Evolutionary conservation across 2,797 vertebrate genomes (phyloP), one percentile per base, ranked within the genome.

Genomic region (Coranthus polyacanthus): DNA sequence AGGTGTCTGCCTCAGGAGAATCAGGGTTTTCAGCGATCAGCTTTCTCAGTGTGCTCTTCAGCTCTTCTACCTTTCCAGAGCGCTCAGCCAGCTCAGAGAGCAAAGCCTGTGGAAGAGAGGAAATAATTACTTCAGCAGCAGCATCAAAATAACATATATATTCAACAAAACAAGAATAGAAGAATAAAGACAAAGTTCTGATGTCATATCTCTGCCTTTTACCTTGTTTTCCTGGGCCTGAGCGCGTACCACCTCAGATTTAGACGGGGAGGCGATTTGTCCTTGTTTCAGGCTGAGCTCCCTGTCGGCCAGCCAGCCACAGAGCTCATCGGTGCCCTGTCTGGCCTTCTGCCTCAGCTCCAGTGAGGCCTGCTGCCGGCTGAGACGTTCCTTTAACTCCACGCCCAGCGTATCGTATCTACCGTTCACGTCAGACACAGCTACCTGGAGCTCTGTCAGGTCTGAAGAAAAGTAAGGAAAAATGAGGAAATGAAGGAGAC

Each of bases 151-250:
- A n/a, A n/a, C n/a, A 3, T 0, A 41, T 11, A 12, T 46, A 13
- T 41, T n/a, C 2, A 45, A 22, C 5, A 49, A 24, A 26, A 17
- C 15, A 29, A n/a, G 2, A 38, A 15, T n/a, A n/a, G n/a, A n/a
- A n/a, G n/a, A n/a, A n/a, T n/a, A 15, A 12, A 20, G 12, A 22
- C 16, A 39, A 16, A 6, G 9, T 45, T 39, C 2, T n/a, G 16
- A 16, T 22, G 7, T 21, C 1, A 5, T 15, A 20, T 24, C 36
- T 44, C 10, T 57, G n/a, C 24, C 8, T 22, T 24, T 57, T 80
- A 98, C 98, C 97, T 99, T 98, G 92, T 98, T 98, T 88, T 97
- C 95, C 72, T 96, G 94, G 5, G 95, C 97, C 88, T 98, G 96
- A 42, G 94, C 96, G 24, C 92, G 95, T 32, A 97, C 89, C 0